Evolutionary conservation across 2,113 vertebrate species (phyloP).

Genomic region (Cnemophilus loriae): DNA sequence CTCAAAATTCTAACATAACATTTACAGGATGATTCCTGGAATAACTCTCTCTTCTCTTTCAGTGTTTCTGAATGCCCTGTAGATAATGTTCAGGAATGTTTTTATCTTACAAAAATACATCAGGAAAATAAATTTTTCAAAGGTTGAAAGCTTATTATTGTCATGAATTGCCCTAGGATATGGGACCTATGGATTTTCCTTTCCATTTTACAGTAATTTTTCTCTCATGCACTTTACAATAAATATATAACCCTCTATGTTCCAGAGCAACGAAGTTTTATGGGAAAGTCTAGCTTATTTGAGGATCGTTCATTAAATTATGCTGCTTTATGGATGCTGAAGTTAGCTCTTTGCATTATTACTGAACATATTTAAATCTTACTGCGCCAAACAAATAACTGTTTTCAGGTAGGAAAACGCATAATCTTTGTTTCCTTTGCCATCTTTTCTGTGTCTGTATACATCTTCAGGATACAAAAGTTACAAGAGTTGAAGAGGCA

Average conservation of each 20-base stretch:
- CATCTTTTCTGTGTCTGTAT: background rate
- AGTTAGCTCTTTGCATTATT: background rate
- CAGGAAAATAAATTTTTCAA: background rate
- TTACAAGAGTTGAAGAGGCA: background rate
- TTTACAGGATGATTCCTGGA: background rate
- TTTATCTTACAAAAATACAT: background rate
- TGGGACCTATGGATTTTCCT: background rate
- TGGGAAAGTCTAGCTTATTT: background rate
- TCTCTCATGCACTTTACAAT: background rate
- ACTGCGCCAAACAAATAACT: background rate
- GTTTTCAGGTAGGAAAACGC: background rate
- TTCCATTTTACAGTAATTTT: background rate
- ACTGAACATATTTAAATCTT: background rate
- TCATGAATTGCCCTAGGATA: background rate
- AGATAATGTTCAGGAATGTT: background rate
- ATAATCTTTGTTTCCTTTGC: background rate
- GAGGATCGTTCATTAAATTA: background rate
- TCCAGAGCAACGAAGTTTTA: background rate
- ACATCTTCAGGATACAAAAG: background rate
- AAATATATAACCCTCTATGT: background rate
- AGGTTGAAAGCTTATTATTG: background rate
- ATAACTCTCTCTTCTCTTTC: background rate
- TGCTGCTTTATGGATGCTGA: background rate
- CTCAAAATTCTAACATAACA: background rate
- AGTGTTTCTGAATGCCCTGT: background rate